Evolutionary conservation across 2,113 vertebrate species (phyloP), one percentile per base, ranked within the genome.

Genomic region (Apodemus speciosus): DNA sequence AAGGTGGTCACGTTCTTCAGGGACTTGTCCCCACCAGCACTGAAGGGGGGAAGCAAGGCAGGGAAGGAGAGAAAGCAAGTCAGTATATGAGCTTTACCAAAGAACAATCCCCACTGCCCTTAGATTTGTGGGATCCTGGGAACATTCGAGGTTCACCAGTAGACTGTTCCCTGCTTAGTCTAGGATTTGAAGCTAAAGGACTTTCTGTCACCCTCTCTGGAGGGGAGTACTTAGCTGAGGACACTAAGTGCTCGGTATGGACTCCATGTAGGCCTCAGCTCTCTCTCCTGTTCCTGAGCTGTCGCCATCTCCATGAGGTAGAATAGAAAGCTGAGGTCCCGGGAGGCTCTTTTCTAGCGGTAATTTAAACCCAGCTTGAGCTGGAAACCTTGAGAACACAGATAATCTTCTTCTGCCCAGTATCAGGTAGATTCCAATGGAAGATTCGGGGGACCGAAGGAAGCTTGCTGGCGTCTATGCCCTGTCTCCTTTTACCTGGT

Each of bases 1-100:
- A 99, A 97, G 38, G 99, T 99, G 92, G 99, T 99, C 95, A 99
- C 98, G 0, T 92, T 98, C 60, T 97, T 96, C 69, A 99, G 97
- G 3, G 97, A 98, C 0, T 71, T 46, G 87, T 99, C 98, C 53
- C 99, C 99, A 84, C 99, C 99, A 72, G 99, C 97, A 93, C 99
- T 99, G 97, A 53, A 98, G 97, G 69, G 58, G 43, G n/a, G 0
- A 25, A 93, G 83, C 35, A 68, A 69, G 79, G 6, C 53, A 56
- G 43, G 10, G 32, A 72, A 8, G 6, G 66, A 94, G 58, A 95
- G 75, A 97, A 91, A 73, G 0, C 3, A 49, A 66, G 38, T 91
- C 69, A 94, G 62, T 51, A 60, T 25, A 49, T 0, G 16, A 7
- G 35, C 20, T 72, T 79, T 6, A 43, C 20, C 18, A 20, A 92